Evolutionary conservation across 1,140 invertebrate genomes (phyloP).

Genomic region (Tetragnatha versicolor): DNA sequence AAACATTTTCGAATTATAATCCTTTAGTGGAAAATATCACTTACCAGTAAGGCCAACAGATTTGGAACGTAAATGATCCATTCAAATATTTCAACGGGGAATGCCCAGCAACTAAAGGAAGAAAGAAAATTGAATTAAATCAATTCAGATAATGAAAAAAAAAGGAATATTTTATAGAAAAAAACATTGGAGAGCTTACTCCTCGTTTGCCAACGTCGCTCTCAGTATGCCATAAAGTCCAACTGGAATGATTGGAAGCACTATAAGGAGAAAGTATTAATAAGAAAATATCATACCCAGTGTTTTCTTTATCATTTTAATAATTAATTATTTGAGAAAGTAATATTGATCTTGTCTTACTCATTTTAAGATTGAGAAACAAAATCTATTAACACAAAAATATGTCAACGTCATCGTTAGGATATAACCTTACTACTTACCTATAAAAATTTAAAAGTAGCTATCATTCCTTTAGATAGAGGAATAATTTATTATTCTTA

Average conservation of each 20-base stretch:
- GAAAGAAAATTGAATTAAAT: background rate
- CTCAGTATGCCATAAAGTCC: conserved; percentile 46
- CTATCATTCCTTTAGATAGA: too few relatives aligned
- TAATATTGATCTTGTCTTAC: too few relatives aligned
- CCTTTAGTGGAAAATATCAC: too few relatives aligned
- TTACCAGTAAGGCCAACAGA: conserved; percentile 66
- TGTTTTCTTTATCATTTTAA: too few relatives aligned
- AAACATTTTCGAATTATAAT: background rate
- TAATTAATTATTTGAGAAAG: too few relatives aligned
- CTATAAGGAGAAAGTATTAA: conserved; percentile 23
- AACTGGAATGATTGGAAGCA: conserved; percentile 34
- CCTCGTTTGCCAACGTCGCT: conserved; percentile 22
- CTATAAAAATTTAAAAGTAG: too few relatives aligned
- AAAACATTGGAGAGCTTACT: conserved; percentile 12
- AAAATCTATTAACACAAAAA: too few relatives aligned
- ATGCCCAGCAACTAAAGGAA: conserved; percentile 65
- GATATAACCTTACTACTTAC: too few relatives aligned
- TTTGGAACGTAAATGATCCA: conserved; percentile 68
- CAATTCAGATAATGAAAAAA: background rate
- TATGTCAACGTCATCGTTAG: too few relatives aligned
- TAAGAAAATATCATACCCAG: background rate
- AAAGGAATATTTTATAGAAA: background rate
- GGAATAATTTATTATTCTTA: too few relatives aligned
- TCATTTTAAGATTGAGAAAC: too few relatives aligned
- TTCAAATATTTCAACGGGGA: conserved; percentile 64